Evolutionary conservation across 2,888 invertebrate species (phyloP), one percentile per base, ranked within the genome.

Genomic region (Ophioninae sp.): DNA sequence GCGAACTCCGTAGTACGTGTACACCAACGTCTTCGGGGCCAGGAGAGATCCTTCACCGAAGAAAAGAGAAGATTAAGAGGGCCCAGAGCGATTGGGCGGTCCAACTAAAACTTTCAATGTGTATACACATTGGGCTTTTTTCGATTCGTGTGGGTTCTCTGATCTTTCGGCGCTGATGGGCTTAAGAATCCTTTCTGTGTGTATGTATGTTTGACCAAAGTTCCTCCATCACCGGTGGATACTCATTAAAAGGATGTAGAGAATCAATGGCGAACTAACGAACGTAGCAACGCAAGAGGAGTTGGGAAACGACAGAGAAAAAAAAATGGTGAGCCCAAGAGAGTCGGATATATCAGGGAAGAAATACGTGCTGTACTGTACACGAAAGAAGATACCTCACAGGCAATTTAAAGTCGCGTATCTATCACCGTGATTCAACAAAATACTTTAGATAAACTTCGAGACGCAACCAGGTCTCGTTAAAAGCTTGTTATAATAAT

Each of bases 201-300:
- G 30, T 30, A 20, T 78, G 64, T 81, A 74, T 78, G 83, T 81
- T 83, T 81, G 81, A 83, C 73, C 81, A 64, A 78, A 81, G 68
- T 74, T 81, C 73, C 71, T 81, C 73, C 81, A 78, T 83, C 81
- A 81, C 77, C 68, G 74, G 69, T 81, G 83, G 78, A 83, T 81
- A 77, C 81, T 83, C 81, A 81, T 81, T 81, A 81, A 78, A 81
- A 83, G 67, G 77, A 82, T 72, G 67, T 67, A 78, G 68, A 64
- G 68, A 61, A 77, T 82, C 81, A 82, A 82, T 77, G 77, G 81
- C 67, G 72, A 73, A 78, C 72, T 81, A 81, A 80, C 79, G 79
- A 80, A 79, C 61, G 44, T 44, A 44, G 44, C 9, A 75, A 23
- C 39, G 9, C 8, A 17, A n/a, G 3, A n/a, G 30, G 23, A 13